Evolutionary conservation across 2,113 vertebrate genomes (phyloP).

Genomic region (Rutilus rutilus): DNA sequence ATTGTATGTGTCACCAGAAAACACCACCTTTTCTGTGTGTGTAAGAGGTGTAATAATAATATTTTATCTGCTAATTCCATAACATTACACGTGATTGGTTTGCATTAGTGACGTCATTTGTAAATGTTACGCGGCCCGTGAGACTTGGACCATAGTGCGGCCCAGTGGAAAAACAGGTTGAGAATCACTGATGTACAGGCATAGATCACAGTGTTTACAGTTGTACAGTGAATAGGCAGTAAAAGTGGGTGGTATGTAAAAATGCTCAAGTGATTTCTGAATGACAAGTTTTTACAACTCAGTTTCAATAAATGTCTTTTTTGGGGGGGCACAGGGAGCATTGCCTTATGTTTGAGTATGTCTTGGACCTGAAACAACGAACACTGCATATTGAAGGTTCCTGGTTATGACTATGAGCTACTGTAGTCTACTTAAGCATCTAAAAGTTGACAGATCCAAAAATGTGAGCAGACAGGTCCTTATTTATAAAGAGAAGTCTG

Average conservation of each 20-base stretch:
- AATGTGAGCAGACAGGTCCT: not conserved
- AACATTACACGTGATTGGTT: no score
- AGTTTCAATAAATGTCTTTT: not conserved
- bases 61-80: no score
- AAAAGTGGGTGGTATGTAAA: not conserved
- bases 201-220: not conserved
- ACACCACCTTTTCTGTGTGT: no score
- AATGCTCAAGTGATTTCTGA: not conserved
- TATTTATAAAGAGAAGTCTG: slow-evolving; percentile 4
- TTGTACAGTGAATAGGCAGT: not conserved
- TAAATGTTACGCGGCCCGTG: no score
- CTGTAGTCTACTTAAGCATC: not conserved
- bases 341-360: slow-evolving; percentile 11
- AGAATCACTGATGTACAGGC: not conserved
- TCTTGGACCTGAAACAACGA: not conserved
- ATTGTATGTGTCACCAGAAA: no score
- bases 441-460: not conserved
- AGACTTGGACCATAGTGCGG: no score
- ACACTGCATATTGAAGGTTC: not conserved
- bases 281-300: not conserved
- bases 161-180: no score
- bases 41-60: no score
- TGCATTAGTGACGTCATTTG: no score
- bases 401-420: not conserved
- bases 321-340: not conserved